These are phyloP conservation scores for Atta texana DNA, from an alignment of 1,140 invertebrate species.

Conservation along the genomic window DNA sequence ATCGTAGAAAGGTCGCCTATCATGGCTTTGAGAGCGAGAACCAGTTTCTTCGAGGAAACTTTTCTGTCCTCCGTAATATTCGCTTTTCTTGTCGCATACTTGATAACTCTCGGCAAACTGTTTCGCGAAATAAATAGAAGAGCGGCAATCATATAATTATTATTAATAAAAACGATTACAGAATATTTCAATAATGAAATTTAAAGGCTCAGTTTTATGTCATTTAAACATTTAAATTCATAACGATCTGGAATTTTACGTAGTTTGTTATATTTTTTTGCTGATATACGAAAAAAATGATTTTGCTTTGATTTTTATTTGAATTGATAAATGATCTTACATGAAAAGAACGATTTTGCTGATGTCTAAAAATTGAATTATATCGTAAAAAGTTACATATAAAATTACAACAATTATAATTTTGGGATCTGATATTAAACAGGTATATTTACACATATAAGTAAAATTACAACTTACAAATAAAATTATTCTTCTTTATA, in stretches of 20 bases:
- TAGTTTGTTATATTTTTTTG: not conserved
- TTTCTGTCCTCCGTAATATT: not conserved
- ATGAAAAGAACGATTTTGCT: too few relatives aligned
- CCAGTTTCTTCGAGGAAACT: constrained; percentile 53
- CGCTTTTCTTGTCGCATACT: not conserved
- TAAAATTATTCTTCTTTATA: too few relatives aligned
- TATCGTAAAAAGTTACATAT: too few relatives aligned
- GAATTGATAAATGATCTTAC: too few relatives aligned
- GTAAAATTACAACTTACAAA: too few relatives aligned
- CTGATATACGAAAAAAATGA: too few relatives aligned
- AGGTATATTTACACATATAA: too few relatives aligned
- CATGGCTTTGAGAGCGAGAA: constrained; percentile 61
- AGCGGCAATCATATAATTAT: not conserved
- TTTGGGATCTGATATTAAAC: too few relatives aligned
- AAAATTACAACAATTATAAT: too few relatives aligned
- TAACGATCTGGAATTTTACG: not conserved
- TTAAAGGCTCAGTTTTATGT: not conserved
- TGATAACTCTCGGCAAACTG: not conserved
- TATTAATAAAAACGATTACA: not conserved
- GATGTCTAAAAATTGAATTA: too few relatives aligned
- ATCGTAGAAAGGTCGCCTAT: constrained; percentile 26
- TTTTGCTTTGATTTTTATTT: too few relatives aligned
- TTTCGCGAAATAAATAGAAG: not conserved
- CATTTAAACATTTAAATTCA: too few relatives aligned
- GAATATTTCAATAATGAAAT: not conserved